Conservation (phyloP, 2,888 invertebrate genomes). For the Diploptera punctata region DNA sequence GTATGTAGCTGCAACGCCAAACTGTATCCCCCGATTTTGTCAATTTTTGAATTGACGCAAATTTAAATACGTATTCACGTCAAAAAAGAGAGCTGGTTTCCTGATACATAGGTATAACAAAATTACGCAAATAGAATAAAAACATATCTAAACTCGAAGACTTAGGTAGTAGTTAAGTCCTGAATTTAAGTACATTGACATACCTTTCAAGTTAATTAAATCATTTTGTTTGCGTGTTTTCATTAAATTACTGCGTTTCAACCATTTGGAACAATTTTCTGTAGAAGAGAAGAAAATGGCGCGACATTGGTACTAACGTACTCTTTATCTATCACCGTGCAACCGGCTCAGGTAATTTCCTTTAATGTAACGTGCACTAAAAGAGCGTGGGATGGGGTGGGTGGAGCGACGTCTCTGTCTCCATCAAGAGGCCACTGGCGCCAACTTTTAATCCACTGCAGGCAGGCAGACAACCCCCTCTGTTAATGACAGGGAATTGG, state of each 20-base stretch:
- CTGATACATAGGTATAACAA: no score
- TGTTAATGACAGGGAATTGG: slow-evolving; percentile 23
- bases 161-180: no score
- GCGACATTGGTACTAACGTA: slow-evolving; percentile 9
- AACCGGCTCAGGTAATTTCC: slow-evolving; percentile 18
- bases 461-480: not conserved
- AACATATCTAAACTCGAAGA: no score
- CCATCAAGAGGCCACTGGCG: slow-evolving; percentile 18
- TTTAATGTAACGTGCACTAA: not conserved
- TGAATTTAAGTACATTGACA: no score
- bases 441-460: slow-evolving; percentile 18
- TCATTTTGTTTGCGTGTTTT: slow-evolving; percentile 19
- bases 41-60: no score
- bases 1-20: no score
- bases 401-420: not conserved
- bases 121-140: no score
- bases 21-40: no score
- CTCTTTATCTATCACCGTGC: slow-evolving; percentile 9
- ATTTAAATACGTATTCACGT: no score
- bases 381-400: not conserved
- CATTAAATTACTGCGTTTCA: slow-evolving; percentile 20
- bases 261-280: slow-evolving; percentile 19
- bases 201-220: not conserved
- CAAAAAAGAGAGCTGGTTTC: no score
- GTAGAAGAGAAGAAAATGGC: not conserved